Percentiles rank a stretch among this genome's conserved stretches.
These are phyloP conservation scores for Mythimna albipuncta DNA, from an alignment of 2,888 invertebrate genomes.

Conservation along the genomic window DNA sequence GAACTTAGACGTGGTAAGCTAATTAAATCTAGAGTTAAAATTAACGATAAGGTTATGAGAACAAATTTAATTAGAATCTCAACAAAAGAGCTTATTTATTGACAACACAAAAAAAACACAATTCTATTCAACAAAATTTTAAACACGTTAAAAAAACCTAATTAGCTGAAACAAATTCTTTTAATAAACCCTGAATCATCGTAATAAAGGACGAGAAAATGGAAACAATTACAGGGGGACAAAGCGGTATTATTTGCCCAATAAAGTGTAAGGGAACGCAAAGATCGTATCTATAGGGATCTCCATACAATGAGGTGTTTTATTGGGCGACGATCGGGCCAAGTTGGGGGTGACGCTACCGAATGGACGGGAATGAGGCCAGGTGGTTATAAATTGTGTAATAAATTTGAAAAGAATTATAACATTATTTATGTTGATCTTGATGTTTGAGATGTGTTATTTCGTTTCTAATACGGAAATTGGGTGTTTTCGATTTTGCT, in stretches of 20 bases:
- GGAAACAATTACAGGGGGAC: conserved; percentile 75
- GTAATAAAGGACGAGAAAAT: conserved; percentile 72
- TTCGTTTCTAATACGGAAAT: conserved; percentile 55
- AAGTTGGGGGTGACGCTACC: conserved; percentile 63
- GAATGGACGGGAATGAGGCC: conserved; percentile 60
- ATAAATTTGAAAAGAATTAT: conserved; percentile 65
- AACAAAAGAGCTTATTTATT: conserved; percentile 14
- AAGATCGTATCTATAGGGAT: conserved; percentile 76
- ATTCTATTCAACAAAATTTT: conserved; percentile 35
- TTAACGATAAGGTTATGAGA: conserved; percentile 23
- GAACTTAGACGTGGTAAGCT: conserved; percentile 20
- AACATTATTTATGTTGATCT: conserved; percentile 57
- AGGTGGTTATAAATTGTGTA: conserved; percentile 63
- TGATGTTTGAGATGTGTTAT: conserved; percentile 54
- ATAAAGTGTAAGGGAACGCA: conserved; percentile 72
- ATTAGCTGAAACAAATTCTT: conserved; percentile 66
- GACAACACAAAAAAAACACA: conserved; percentile 24
- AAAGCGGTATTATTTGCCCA: conserved; percentile 74
- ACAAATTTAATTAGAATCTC: conserved; percentile 17
- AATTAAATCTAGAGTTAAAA: conserved; percentile 22
- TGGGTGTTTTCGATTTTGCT: conserved; percentile 27
- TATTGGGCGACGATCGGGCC: conserved; percentile 75
- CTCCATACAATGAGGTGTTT: conserved; percentile 79
- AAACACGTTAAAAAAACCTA: conserved; percentile 49
- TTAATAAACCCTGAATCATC: conserved; percentile 73